Percentiles rank a stretch among this genome's conserved stretches.
phyloP scores from a whole-genome alignment of 2,113 vertebrate species.

The Agelaius tricolor region DNA sequence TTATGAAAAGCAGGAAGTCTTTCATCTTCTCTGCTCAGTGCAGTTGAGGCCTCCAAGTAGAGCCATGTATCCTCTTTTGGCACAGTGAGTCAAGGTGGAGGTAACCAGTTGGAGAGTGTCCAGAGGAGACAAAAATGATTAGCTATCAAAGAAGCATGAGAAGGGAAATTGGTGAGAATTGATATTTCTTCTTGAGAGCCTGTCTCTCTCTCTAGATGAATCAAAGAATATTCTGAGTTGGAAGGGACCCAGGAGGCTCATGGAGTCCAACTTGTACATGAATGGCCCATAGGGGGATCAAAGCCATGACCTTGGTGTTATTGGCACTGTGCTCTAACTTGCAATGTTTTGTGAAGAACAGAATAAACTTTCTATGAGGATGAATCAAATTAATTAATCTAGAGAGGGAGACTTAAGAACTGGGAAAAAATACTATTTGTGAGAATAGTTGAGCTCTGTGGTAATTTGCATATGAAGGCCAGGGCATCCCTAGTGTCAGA shows the following conservation, averaged over 20 bases:
- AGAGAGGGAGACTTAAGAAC: neutral
- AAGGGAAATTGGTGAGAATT: neutral
- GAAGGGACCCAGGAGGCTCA: neutral
- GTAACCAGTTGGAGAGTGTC: neutral
- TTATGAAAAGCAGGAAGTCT: neutral
- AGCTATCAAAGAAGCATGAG: neutral
- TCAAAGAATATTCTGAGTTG: neutral
- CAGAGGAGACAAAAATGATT: neutral
- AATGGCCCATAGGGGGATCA: neutral
- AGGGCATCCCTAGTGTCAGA: neutral
- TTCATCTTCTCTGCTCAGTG: neutral
- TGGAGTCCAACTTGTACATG: neutral
- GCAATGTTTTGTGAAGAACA: neutral
- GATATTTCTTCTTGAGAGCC: neutral
- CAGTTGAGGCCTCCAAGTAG: neutral
- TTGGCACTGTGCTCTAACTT: neutral
- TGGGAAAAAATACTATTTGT: neutral
- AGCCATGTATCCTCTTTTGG: neutral
- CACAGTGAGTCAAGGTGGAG: neutral
- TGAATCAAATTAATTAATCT: neutral
- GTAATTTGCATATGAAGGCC: neutral
- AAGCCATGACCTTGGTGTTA: neutral
- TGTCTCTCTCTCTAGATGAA: neutral
- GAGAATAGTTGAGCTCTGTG: neutral
- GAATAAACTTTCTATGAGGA: neutral